phyloP scores from a whole-genome alignment of 2,888 invertebrate genomes.

The Julus scandinavius region DNA sequence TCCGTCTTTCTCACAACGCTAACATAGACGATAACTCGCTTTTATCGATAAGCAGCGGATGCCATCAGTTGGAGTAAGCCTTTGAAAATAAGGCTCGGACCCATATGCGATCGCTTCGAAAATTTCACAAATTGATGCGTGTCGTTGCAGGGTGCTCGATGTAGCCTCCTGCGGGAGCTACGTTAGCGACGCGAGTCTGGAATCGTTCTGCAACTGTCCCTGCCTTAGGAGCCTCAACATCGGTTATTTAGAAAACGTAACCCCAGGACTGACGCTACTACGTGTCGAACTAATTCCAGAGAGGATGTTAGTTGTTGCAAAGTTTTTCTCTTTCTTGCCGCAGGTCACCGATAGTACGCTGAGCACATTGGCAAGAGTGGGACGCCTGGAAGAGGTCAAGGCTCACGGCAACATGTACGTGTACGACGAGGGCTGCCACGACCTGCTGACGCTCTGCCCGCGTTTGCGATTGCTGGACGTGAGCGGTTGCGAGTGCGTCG shows the following conservation, averaged over 20 bases:
- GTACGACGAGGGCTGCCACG: background rate
- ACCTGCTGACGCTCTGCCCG: background rate
- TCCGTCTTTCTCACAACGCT: background rate
- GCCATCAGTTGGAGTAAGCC: background rate
- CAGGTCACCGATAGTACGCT: constrained; percentile 13
- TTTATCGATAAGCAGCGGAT: background rate
- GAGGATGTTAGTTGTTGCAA: no score
- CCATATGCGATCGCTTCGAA: background rate
- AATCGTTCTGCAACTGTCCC: background rate
- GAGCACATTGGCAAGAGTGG: background rate
- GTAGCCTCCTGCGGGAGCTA: background rate
- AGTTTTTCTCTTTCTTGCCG: background rate
- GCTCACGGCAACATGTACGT: background rate
- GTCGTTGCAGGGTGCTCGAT: constrained; percentile 46
- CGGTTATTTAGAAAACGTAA: background rate
- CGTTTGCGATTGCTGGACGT: constrained; percentile 12
- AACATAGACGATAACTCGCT: constrained; percentile 19
- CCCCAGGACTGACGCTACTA: background rate
- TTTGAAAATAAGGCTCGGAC: background rate
- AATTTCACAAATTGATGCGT: background rate
- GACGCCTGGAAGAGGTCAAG: constrained; percentile 13
- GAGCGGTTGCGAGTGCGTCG: background rate
- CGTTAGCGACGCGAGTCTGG: constrained; percentile 36
- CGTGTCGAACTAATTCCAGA: background rate
- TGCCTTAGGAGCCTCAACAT: background rate